Conservation (phyloP, 2,888 invertebrate species). For the Syrista parreyssii region DNA sequence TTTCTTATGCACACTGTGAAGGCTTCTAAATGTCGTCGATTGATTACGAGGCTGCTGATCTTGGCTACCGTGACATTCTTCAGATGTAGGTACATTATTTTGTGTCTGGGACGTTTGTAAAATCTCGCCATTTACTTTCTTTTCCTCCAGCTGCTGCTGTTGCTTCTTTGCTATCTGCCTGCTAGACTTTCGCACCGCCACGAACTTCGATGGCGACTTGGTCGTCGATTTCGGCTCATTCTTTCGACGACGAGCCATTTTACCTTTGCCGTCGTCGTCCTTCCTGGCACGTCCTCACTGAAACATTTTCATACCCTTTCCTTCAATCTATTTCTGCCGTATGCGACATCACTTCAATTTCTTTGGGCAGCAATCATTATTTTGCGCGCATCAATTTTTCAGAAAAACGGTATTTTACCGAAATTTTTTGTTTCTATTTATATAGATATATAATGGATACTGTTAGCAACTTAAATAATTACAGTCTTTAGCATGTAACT, state of each 20-base stretch:
- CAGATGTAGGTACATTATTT: neutral
- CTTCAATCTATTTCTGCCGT: neutral
- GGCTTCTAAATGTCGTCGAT: conserved; percentile 22
- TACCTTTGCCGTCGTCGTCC: conserved; percentile 9
- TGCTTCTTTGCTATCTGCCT: conserved; percentile 62
- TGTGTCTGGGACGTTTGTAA: conserved; percentile 26
- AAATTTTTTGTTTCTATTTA: neutral
- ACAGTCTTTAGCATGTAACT: neutral
- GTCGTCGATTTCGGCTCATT: conserved; percentile 49
- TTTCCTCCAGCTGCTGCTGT: conserved; percentile 42
- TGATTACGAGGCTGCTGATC: conserved; percentile 13
- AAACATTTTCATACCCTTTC: neutral
- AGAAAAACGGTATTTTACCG: neutral
- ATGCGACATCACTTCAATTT: neutral
- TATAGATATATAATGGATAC: neutral
- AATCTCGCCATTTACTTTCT: conserved; percentile 52
- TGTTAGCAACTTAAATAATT: neutral
- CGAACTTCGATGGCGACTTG: conserved; percentile 46
- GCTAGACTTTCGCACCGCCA: conserved; percentile 58
- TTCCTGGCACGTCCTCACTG: neutral
- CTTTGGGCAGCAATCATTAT: neutral
- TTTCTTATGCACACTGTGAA: conserved; percentile 29
- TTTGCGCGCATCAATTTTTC: neutral
- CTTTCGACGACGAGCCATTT: conserved; percentile 59
- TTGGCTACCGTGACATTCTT: neutral